Conservation (phyloP, 2,113 vertebrate genomes). For the Hymenochirus boettgeri region DNA sequence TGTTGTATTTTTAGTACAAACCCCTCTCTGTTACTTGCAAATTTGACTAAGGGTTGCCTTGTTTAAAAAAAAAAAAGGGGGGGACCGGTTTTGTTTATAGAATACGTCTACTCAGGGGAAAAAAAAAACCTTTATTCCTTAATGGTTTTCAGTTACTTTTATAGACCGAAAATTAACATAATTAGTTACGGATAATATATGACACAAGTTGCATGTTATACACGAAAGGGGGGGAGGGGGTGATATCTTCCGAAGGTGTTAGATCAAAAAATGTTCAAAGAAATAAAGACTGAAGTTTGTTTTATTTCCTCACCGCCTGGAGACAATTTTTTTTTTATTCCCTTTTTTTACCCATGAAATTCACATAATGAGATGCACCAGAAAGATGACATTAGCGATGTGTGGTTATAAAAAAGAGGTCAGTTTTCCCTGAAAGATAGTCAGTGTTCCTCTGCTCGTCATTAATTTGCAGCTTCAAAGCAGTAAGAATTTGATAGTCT, state of each 20-base stretch:
- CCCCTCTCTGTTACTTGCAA: slow-evolving; percentile 78
- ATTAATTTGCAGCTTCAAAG: slow-evolving; percentile 98
- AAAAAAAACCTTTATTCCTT: slow-evolving; percentile 74
- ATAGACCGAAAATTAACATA: slow-evolving; percentile 85
- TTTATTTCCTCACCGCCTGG: slow-evolving; percentile 98
- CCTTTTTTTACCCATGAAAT: slow-evolving; percentile 76
- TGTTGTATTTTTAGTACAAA: slow-evolving; percentile 84
- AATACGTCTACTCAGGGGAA: slow-evolving; percentile 73
- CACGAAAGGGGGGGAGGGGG: slow-evolving; percentile 68
- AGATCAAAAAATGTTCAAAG: slow-evolving; percentile 96
- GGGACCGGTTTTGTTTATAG: no score
- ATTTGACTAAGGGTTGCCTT: slow-evolving; percentile 76
- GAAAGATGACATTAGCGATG: slow-evolving; percentile 93
- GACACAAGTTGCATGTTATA: slow-evolving; percentile 71
- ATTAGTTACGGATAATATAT: slow-evolving; percentile 83
- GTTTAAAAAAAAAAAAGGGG: slow-evolving; percentile 75
- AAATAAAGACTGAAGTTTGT: slow-evolving; percentile 91
- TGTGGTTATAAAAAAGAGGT: slow-evolving; percentile 96
- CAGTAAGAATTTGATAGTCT: slow-evolving; percentile 83
- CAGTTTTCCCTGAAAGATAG: slow-evolving; percentile 88
- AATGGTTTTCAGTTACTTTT: slow-evolving; percentile 80
- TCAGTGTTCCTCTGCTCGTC: slow-evolving; percentile 88
- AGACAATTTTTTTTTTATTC: slow-evolving; percentile 75
- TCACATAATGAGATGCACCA: slow-evolving; percentile 96
- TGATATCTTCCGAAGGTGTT: slow-evolving; percentile 88